Percentiles rank a stretch among this genome's conserved stretches.
Conservation (phyloP, 2,797 vertebrate species). For the Megalops cyprinoides region DNA sequence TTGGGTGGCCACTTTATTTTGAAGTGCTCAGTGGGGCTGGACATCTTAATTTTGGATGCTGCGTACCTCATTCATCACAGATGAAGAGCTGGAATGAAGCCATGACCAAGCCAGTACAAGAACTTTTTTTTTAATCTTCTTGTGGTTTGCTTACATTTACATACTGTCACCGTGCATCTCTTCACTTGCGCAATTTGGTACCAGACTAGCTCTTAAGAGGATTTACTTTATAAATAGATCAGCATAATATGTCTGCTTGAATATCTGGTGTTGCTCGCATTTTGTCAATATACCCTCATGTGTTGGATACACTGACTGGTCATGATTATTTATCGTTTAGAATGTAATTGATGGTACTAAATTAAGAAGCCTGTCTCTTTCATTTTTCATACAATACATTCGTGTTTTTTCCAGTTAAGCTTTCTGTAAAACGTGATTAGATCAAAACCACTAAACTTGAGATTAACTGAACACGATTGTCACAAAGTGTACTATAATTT, state of each 20-base stretch:
- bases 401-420: not conserved
- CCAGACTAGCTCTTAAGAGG: slow-evolving; percentile 19
- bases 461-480: not conserved
- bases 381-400: not conserved
- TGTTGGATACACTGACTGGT: not conserved
- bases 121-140: slow-evolving; percentile 13
- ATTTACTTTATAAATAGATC: not conserved
- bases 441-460: too few species aligned
- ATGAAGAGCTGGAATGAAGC: slow-evolving; percentile 60
- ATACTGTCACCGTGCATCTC: slow-evolving; percentile 1
- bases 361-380: not conserved
- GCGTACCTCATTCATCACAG: slow-evolving; percentile 73
- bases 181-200: slow-evolving; percentile 1
- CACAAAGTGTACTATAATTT: not conserved
- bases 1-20: slow-evolving; percentile 71
- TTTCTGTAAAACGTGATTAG: too few species aligned
- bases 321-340: not conserved
- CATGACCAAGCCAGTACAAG: slow-evolving; percentile 27
- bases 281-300: not conserved
- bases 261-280: not conserved
- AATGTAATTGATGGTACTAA: not conserved
- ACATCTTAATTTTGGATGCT: slow-evolving; percentile 71
- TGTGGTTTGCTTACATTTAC: slow-evolving; percentile 3
- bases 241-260: slow-evolving; percentile 19
- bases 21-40: slow-evolving; percentile 71